Base-by-base conservation (phyloP, 37 sponge, comb jelly and placozoan species). In the Geodia barretti region DNA sequence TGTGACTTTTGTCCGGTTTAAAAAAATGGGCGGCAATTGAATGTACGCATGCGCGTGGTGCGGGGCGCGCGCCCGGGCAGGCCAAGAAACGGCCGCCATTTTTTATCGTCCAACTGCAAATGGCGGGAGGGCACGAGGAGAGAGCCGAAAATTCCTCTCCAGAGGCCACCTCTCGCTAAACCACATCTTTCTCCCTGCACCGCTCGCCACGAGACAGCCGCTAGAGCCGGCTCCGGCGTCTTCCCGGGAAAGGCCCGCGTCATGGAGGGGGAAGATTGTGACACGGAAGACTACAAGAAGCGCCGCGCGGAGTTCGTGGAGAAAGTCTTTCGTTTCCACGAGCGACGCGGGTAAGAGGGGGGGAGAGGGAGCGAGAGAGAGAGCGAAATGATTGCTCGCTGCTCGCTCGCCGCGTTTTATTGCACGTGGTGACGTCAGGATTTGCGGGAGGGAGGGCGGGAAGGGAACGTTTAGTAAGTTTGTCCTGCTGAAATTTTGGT, bases 291-390 rank as follows among this genome's bases (percentile, higher is more conserved):
- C 37, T 64, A 74, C 32, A 64, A 80, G 21, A 74, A 74, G n/a
- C 71, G 58, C 39, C 25, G 42, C 39, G 68, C 67, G 69, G 67
- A 63, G 43, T 89, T 89, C 58, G 21, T 80, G 68, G 63, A 43
- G 21, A 84, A 84, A 75, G 79, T 89, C 35, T 69, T 80, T 76
- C 41, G 66, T 33, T 84, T 84, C 37, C 90, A 89, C 63, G 61
- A 84, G 70, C 64, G 60, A 36, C 78, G 79, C 68, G 85, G 85
- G 90, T 89, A 80, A 89, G 84, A 35, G 54, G 14, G 14, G n/a
- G 76, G 35, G 76, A 34, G 62, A 33, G n/a, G n/a, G n/a, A n/a
- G n/a, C n/a, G 74, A 42, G 39, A 29, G 74, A 39, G 39, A 4
- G 39, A 35, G 23, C 39, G 40, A 23, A 47, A 47, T 29, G 34